phyloP scores from a whole-genome alignment of 2,113 vertebrate genomes.

The Zosterops pallidus region DNA sequence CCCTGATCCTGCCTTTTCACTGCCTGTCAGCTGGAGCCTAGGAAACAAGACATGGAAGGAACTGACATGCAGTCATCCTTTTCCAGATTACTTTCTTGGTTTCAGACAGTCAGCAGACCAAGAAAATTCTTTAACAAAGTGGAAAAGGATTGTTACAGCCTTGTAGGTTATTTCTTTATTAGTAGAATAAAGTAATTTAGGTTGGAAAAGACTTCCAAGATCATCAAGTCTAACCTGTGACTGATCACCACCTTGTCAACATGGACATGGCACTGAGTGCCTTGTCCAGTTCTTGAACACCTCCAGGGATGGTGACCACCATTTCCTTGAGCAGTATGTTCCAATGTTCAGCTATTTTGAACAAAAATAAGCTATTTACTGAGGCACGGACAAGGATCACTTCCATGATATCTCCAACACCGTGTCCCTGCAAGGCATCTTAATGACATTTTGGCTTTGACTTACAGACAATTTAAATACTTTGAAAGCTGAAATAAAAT shows the following conservation, averaged over 20 bases:
- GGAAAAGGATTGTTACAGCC: background rate
- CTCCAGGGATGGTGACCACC: background rate
- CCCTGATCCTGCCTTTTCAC: fast-evolving
- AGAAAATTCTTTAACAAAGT: background rate
- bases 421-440: background rate
- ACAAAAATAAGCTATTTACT: background rate
- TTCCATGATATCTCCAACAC: background rate
- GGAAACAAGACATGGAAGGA: background rate
- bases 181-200: background rate
- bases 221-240: fast-evolving
- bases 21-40: background rate
- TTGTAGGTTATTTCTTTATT: background rate
- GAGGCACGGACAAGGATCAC: background rate
- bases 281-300: background rate
- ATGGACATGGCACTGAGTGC: too few species aligned
- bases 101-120: background rate
- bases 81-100: background rate
- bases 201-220: background rate
- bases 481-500: background rate
- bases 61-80: background rate
- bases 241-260: background rate
- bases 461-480: background rate
- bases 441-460: background rate
- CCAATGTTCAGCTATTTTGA: background rate
- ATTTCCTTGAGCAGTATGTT: background rate